phyloP scores from a whole-genome alignment of 2,797 vertebrate genomes.

The Acanthurus leucopareius region DNA sequence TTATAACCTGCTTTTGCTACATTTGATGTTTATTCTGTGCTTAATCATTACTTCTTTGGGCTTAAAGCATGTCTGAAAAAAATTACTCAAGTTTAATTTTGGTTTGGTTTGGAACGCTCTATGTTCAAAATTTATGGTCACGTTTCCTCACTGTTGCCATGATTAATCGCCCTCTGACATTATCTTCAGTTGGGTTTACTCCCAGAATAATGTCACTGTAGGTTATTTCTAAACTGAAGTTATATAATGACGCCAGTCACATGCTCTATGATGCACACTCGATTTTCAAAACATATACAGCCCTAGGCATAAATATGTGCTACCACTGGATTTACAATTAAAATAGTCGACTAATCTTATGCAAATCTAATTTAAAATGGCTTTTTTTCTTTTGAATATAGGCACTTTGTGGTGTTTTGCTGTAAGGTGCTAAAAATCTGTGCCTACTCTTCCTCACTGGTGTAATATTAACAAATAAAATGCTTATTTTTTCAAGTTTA shows the following conservation, averaged over 20 bases:
- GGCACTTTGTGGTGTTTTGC: neutral
- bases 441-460: neutral
- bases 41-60: conserved; percentile 9
- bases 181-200: conserved; percentile 10
- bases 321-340: neutral
- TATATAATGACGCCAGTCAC: neutral
- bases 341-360: neutral
- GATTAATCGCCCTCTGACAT: neutral
- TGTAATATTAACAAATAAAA: neutral
- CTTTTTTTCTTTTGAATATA: neutral
- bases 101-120: conserved; percentile 7
- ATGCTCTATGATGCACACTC: neutral
- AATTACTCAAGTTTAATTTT: conserved; percentile 1
- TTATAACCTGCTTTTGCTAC: conserved; percentile 4
- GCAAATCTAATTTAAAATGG: neutral
- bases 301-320: neutral
- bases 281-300: neutral
- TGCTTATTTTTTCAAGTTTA: neutral
- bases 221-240: conserved; percentile 1
- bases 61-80: conserved; percentile 14
- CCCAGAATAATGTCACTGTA: conserved; percentile 17
- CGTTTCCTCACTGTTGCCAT: neutral
- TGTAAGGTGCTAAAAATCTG: neutral
- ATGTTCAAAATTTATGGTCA: neutral
- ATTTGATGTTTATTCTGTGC: conserved; percentile 7